phyloP scores from a whole-genome alignment of 2,797 vertebrate species.

The Lutjanus campechanus region DNA sequence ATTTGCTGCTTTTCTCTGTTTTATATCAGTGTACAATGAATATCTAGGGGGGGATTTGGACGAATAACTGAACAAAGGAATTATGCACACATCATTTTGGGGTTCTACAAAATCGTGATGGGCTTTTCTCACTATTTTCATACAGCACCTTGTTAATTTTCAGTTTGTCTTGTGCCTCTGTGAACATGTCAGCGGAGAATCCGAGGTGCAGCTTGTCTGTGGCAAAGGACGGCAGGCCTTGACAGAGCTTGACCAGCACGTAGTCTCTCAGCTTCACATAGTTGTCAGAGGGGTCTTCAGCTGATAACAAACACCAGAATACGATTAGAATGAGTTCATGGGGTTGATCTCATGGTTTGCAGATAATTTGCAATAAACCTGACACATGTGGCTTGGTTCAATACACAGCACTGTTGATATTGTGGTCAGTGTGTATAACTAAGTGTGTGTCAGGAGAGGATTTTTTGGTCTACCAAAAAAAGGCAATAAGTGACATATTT shows the following conservation, averaged over 20 bases:
- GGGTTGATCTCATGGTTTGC: background rate
- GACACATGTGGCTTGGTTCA: background rate
- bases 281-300: constrained; percentile 97
- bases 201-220: constrained; percentile 91
- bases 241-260: constrained; percentile 95
- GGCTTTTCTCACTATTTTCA: background rate
- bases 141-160: constrained; percentile 99
- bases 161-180: constrained; percentile 92
- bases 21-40: too few species aligned
- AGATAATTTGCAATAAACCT: background rate
- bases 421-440: background rate
- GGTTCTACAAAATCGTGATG: background rate
- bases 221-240: constrained; percentile 91
- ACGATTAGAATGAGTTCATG: background rate
- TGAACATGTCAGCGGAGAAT: constrained; percentile 93
- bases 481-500: constrained; percentile 56
- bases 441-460: background rate
- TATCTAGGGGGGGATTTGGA: background rate
- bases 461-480: constrained; percentile 33
- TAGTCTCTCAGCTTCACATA: constrained; percentile 97
- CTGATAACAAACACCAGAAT: constrained; percentile 74
- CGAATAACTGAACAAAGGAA: background rate
- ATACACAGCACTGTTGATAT: background rate
- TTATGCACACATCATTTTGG: background rate
- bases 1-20: background rate